Evolutionary conservation across 2,888 invertebrate species (phyloP), one percentile per base, ranked within the genome.

Genomic region (Andrena trimmerana): DNA sequence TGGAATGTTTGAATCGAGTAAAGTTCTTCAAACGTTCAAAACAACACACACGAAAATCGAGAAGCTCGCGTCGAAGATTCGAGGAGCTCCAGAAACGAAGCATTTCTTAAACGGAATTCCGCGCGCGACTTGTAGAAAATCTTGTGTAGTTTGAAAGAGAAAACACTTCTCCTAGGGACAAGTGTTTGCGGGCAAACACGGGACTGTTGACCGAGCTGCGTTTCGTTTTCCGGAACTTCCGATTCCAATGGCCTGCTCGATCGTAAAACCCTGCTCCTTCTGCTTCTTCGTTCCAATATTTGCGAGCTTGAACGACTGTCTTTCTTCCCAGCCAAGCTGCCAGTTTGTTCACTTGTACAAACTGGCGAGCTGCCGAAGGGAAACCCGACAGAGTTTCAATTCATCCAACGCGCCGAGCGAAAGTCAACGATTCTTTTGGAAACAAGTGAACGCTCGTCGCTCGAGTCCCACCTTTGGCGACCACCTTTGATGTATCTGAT

Each of bases 151-250:
- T 29, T 24, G 63, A 79, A 52, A 57, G 80, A 73, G 81, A 81
- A 69, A 68, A 54, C 36, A 42, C 27, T 60, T 52, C 24, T 36
- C 63, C 36, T 3, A 3, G n/a, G 13, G n/a, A 63, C 13, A 27
- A 24, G n/a, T 62, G 54, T 82, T 70, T 80, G 62, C 20, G 0
- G 10, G 7, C 16, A 69, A 73, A 79, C 42, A 69, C 42, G 5
- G n/a, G 13, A 3, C 10, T 65, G 8, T 73, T 52, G 78, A 65
- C 72, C 2, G 8, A 78, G 62, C 69, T 10, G 24, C 59, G 80
- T 66, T 62, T 57, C 78, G 48, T 77, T 77, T 71, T 59, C 70
- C 29, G 42, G 29, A 67, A 78, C 80, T 81, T 81, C 67, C 71
- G 80, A 81, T 81, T 67, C 42, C 36, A 31, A 24, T 33, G 2